A percentile compares a stretch with the other conserved stretches of the same genome.
Conservation (phyloP, 2,113 vertebrate genomes). For the Rhinopomastus cyanomelas region DNA sequence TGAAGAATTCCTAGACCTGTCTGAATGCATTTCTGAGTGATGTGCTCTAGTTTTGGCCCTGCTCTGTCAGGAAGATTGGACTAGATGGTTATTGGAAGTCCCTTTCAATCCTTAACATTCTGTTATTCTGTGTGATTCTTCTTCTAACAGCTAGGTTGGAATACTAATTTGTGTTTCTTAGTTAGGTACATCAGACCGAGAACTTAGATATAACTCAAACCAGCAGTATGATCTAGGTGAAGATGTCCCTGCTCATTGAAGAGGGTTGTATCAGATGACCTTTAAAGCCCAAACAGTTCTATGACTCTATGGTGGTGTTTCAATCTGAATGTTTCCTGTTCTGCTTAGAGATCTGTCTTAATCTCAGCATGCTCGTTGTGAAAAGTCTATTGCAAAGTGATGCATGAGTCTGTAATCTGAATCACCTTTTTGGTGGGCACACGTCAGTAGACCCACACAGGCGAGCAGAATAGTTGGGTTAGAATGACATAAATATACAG, state of each 20-base stretch:
- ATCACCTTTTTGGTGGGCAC: neutral
- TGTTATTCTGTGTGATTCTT: neutral
- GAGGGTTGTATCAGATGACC: neutral
- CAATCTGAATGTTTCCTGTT: neutral
- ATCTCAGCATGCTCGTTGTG: neutral
- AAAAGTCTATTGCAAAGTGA: neutral
- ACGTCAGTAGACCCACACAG: neutral
- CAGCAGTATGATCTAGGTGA: neutral
- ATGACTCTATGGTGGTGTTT: neutral
- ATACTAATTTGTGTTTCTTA: neutral
- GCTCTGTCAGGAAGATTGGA: no score
- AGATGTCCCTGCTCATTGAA: neutral
- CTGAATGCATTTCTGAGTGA: no score
- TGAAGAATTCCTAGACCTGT: no score
- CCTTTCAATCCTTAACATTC: no score
- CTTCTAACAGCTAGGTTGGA: neutral
- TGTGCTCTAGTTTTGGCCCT: no score
- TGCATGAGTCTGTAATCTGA: neutral
- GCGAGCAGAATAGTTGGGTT: neutral
- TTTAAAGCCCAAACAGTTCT: neutral
- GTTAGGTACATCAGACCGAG: neutral
- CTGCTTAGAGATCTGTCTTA: neutral
- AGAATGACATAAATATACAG: constrained; percentile 16
- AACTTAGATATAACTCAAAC: neutral
- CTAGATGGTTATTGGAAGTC: no score